phyloP scores from a whole-genome alignment of 2,888 invertebrate species.

The Rotaria sp. region DNA sequence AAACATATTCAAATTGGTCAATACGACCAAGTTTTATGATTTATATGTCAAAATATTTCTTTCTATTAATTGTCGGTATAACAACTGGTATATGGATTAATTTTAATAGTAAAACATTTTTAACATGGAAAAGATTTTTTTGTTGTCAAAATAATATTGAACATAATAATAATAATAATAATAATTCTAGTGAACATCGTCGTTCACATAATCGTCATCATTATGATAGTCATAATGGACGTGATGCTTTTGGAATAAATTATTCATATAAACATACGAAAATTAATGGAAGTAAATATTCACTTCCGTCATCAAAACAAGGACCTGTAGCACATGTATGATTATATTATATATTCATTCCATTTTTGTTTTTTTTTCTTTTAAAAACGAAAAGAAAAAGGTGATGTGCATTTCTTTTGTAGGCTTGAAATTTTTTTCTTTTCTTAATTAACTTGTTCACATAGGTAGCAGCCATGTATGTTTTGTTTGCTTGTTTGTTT shows the following conservation, averaged over 20 bases:
- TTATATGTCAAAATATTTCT: constrained; percentile 37
- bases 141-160: not conserved
- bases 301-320: constrained; percentile 3
- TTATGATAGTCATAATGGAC: not conserved
- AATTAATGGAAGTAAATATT: constrained; percentile 25
- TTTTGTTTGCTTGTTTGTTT: not conserved
- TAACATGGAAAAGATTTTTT: constrained; percentile 31
- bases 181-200: not conserved
- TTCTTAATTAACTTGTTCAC: not conserved
- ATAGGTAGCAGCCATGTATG: not conserved
- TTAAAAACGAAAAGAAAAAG: not conserved
- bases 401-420: not conserved
- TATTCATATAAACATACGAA: constrained; percentile 22
- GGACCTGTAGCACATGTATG: not conserved
- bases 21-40: constrained; percentile 32
- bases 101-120: constrained; percentile 33
- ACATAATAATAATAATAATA: not conserved
- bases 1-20: not conserved
- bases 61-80: constrained; percentile 37
- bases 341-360: not conserved
- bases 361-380: not conserved
- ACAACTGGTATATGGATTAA: constrained; percentile 38
- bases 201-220: not conserved
- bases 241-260: not conserved
- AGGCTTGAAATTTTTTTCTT: not conserved